phyloP scores from a whole-genome alignment of 2,113 vertebrate species.

The Seriola rivoliana region DNA sequence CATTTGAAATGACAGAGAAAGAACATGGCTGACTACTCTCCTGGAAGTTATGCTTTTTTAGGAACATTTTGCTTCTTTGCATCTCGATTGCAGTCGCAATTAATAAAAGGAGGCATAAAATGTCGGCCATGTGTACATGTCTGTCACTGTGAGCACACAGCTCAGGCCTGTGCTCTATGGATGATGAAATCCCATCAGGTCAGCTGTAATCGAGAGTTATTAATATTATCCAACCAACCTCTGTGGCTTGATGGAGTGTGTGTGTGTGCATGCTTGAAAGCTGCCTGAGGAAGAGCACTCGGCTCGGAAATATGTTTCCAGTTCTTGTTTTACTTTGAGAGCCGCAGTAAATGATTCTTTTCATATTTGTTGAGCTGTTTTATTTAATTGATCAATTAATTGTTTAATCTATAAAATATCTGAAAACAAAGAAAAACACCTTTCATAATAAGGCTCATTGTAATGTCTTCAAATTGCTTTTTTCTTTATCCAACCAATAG shows the following conservation, averaged over 20 bases:
- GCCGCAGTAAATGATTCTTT: not conserved
- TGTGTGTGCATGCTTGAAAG: conserved; percentile 23
- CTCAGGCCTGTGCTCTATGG: conserved; percentile 58
- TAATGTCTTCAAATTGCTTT: not conserved
- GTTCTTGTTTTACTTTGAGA: not conserved
- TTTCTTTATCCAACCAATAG: not conserved
- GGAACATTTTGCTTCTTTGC: conserved; percentile 1
- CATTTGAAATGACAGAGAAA: conserved; percentile 15
- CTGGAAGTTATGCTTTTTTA: not conserved
- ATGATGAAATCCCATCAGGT: conserved; percentile 83
- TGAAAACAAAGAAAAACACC: not conserved
- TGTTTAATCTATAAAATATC: not conserved
- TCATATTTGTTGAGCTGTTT: not conserved
- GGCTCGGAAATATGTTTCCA: not conserved
- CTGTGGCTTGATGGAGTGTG: conserved; percentile 42
- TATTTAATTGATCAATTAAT: not conserved
- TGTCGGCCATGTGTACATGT: conserved; percentile 71
- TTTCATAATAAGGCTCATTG: not conserved
- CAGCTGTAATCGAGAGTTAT: conserved; percentile 84
- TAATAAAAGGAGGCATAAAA: conserved; percentile 64
- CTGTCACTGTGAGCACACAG: conserved; percentile 68
- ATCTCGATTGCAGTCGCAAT: conserved; percentile 38
- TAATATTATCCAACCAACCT: conserved; percentile 78
- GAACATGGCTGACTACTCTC: not conserved
- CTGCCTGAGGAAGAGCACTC: conserved; percentile 34